phyloP scores from a whole-genome alignment of 2,113 vertebrate genomes.

The Callipepla californica region DNA sequence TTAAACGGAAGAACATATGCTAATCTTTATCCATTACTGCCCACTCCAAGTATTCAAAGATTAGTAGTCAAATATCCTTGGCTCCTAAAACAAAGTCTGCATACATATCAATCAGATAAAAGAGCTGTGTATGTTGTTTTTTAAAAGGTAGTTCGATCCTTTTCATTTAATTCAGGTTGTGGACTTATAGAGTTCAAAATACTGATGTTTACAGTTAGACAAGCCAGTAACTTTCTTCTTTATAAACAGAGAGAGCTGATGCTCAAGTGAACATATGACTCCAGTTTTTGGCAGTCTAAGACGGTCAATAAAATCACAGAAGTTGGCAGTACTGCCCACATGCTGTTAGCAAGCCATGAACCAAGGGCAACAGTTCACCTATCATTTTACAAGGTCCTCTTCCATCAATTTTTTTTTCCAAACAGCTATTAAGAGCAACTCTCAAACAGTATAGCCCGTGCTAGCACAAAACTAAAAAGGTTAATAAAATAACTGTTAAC shows the following conservation, averaged over 20 bases:
- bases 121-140: background rate
- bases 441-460: background rate
- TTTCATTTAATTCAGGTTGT: background rate
- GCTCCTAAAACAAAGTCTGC: background rate
- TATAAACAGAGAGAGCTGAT: background rate
- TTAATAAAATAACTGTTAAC: background rate
- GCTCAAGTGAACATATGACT: background rate
- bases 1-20: background rate
- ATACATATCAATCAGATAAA: background rate
- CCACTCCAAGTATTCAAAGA: constrained; percentile 20
- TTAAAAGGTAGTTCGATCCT: background rate
- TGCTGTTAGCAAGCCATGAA: background rate
- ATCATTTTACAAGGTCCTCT: background rate
- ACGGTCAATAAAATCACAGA: background rate
- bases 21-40: background rate
- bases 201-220: background rate
- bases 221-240: background rate
- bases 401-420: background rate
- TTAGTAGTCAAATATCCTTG: background rate
- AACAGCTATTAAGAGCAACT: background rate
- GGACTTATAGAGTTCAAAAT: constrained; percentile 3
- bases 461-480: background rate
- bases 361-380: background rate
- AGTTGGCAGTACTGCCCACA: background rate
- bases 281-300: background rate